Conservation (phyloP, 37 sponge, comb jelly and placozoan species). For the Dysidea cf. avara region DNA sequence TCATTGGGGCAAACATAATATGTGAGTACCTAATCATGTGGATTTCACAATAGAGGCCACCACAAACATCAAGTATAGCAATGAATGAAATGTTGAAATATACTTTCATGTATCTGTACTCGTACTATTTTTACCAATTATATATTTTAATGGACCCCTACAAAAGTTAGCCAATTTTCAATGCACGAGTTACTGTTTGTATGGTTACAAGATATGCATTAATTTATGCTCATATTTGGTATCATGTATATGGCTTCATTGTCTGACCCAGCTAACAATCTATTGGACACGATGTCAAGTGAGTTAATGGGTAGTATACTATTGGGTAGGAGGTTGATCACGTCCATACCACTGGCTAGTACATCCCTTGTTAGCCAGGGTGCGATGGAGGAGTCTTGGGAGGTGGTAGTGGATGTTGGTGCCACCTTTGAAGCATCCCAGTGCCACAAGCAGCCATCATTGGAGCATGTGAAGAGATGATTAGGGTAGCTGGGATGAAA, state of each 20-base stretch:
- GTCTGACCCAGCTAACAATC: neutral
- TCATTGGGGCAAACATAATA: too few relatives aligned
- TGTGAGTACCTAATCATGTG: too few relatives aligned
- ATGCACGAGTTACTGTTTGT: too few relatives aligned
- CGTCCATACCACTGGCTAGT: conserved; percentile 20
- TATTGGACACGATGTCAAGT: conserved; percentile 44
- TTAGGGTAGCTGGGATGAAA: conserved; percentile 69
- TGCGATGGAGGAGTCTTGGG: conserved; percentile 15
- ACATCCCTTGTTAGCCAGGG: conserved; percentile 52
- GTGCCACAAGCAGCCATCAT: conserved; percentile 82
- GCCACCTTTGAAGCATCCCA: conserved; percentile 56
- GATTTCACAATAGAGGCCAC: too few relatives aligned
- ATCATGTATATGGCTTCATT: neutral
- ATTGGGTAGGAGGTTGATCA: conserved; percentile 20
- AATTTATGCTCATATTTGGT: neutral
- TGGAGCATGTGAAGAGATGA: conserved; percentile 77
- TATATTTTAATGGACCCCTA: too few relatives aligned
- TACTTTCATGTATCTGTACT: too few relatives aligned
- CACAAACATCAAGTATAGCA: too few relatives aligned
- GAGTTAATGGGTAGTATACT: conserved; percentile 59
- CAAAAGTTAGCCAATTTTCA: too few relatives aligned
- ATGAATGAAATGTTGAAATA: too few relatives aligned
- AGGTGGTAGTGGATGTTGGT: neutral
- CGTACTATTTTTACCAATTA: too few relatives aligned
- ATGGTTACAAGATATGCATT: neutral